Evolutionary conservation across 2,888 invertebrate genomes (phyloP).

Genomic region (Hydriomena furcata): DNA sequence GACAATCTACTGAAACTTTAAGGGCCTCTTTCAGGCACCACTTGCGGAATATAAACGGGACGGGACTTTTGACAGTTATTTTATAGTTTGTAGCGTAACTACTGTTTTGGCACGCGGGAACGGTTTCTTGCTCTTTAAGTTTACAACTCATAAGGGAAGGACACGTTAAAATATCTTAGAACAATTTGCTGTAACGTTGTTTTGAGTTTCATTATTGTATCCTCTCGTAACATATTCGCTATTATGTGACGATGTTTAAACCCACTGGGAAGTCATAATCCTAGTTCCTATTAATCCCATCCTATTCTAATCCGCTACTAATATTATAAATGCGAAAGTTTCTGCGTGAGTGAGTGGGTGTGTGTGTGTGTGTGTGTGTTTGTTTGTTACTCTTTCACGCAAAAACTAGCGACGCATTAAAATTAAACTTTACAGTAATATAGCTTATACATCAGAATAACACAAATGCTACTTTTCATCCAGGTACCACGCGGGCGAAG

Average conservation of each 20-base stretch:
- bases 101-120: slow-evolving; percentile 13
- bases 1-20: background rate
- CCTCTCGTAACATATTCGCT: background rate
- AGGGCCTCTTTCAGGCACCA: slow-evolving; percentile 5
- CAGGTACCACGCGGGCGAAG: no score
- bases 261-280: background rate
- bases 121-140: slow-evolving; percentile 20
- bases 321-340: no score
- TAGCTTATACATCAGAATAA: no score
- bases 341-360: no score
- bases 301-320: no score
- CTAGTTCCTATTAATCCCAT: no score
- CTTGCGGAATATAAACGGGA: slow-evolving; percentile 1
- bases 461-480: no score
- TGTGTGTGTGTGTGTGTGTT: no score
- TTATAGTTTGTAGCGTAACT: slow-evolving; percentile 20
- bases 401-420: no score
- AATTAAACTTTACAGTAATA: no score
- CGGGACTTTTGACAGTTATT: slow-evolving; percentile 21
- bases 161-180: slow-evolving; percentile 24
- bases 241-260: background rate
- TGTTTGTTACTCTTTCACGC: no score
- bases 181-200: slow-evolving; percentile 20
- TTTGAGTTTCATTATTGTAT: slow-evolving; percentile 16
- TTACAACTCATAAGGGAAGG: slow-evolving; percentile 23